Percentiles rank a stretch among this genome's conserved stretches.
Conservation (phyloP, 92 coral and sea anemone genomes). For the Phenganax stokvisi region DNA sequence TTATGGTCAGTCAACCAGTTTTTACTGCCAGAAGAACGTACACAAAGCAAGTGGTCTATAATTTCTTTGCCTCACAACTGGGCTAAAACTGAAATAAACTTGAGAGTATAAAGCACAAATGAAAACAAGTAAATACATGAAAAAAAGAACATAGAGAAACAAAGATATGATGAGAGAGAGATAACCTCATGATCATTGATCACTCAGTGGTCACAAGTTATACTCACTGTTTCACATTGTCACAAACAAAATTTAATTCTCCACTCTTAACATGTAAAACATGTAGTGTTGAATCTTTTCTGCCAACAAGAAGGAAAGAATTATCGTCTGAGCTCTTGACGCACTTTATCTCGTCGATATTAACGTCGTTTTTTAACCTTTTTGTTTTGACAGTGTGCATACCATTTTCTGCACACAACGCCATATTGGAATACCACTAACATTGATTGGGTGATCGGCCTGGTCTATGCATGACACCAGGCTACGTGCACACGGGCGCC, state of each 20-base stretch:
- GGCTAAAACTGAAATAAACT: no score
- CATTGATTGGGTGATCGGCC: no score
- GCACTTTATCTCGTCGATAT: constrained; percentile 22
- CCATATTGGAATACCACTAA: constrained; percentile 11
- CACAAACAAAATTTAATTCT: constrained; percentile 11
- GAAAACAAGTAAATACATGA: no score
- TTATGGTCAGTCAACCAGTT: no score
- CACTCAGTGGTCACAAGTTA: not conserved
- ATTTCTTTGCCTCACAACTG: no score
- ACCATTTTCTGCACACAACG: constrained; percentile 13
- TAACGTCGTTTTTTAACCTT: constrained; percentile 13
- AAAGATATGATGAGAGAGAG: not conserved
- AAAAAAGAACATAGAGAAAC: not conserved
- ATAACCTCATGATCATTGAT: not conserved
- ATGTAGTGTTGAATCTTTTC: constrained; percentile 10
- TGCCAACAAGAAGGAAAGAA: constrained; percentile 6
- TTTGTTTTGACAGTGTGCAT: constrained; percentile 9
- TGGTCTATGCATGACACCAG: no score
- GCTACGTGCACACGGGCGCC: no score
- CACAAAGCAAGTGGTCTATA: no score
- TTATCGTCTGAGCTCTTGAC: constrained; percentile 19
- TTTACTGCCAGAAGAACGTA: no score
- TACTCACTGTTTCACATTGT: constrained; percentile 16
- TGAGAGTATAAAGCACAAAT: no score
- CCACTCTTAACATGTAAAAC: constrained; percentile 20